Evolutionary conservation across 2,113 vertebrate genomes (phyloP).

Genomic region (Heptranchias perlo): DNA sequence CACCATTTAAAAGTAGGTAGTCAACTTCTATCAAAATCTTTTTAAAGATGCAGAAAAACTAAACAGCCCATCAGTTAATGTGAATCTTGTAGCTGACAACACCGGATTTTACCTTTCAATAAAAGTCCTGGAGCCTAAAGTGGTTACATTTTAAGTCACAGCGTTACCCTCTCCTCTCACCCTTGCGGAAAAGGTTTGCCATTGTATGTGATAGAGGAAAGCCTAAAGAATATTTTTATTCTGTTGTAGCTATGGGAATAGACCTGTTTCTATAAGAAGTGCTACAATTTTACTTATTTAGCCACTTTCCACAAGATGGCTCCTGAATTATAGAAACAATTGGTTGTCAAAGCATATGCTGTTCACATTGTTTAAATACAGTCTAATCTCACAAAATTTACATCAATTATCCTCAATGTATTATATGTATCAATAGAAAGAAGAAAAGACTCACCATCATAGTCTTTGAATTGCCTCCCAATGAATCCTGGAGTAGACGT

Average conservation of each 20-base stretch:
- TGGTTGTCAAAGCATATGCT: background rate
- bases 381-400: background rate
- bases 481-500: constrained; percentile 88
- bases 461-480: constrained; percentile 97
- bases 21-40: background rate
- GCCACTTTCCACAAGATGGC: background rate
- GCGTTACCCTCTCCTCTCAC: too few relatives aligned
- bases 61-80: background rate
- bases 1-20: background rate
- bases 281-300: background rate
- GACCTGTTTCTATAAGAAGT: background rate
- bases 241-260: background rate
- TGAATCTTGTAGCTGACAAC: background rate
- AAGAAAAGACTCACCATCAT: constrained; percentile 80
- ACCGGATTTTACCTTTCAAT: background rate
- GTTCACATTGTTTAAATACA: background rate
- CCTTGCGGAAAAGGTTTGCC: background rate
- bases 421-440: background rate
- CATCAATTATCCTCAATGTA: background rate
- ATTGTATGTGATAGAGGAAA: background rate
- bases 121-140: background rate
- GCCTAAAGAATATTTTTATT: background rate
- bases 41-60: background rate
- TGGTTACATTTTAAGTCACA: background rate
- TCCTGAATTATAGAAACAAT: background rate